A percentile compares a stretch with the other conserved stretches of the same genome.
These are phyloP conservation scores for Drosophila pallidifrons DNA, from an alignment of 1,140 invertebrate species.

Conservation along the genomic window DNA sequence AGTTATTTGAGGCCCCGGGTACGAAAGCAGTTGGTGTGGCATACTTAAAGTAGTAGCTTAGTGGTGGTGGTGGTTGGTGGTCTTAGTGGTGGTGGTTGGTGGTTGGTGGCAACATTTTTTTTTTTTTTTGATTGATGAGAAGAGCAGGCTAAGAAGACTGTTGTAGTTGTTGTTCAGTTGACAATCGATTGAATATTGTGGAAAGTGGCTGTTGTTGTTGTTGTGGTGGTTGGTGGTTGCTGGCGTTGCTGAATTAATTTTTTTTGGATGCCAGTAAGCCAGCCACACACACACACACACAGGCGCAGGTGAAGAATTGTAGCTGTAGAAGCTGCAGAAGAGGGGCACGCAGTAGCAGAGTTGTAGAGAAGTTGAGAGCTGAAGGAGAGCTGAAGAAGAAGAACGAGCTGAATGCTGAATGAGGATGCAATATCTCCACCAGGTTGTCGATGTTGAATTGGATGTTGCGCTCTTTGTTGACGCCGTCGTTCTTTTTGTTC, in stretches of 20 bases:
- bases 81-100: conserved; percentile 3
- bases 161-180: conserved; percentile 29
- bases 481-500: not conserved
- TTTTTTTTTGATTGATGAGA: conserved; percentile 27
- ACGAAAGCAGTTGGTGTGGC: conserved; percentile 51
- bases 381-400: not conserved
- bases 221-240: conserved; percentile 16
- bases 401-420: not conserved
- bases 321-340: conserved; percentile 8
- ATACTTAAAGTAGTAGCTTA: conserved; percentile 30
- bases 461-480: conserved; percentile 9
- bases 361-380: not conserved
- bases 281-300: conserved; percentile 6
- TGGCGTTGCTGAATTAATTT: conserved; percentile 11
- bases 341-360: not conserved
- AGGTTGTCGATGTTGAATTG: not conserved
- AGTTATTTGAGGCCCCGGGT: conserved; percentile 20
- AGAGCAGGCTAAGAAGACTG: conserved; percentile 50
- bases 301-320: not conserved
- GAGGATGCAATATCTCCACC: not conserved
- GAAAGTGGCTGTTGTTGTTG: conserved; percentile 32
- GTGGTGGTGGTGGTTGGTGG: conserved; percentile 34
- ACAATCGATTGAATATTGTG: conserved; percentile 14
- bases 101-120: conserved; percentile 11
- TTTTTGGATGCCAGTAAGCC: conserved; percentile 1